Evolutionary conservation across 2,888 invertebrate genomes (phyloP).

Genomic region (Chrysina gloriosa): DNA sequence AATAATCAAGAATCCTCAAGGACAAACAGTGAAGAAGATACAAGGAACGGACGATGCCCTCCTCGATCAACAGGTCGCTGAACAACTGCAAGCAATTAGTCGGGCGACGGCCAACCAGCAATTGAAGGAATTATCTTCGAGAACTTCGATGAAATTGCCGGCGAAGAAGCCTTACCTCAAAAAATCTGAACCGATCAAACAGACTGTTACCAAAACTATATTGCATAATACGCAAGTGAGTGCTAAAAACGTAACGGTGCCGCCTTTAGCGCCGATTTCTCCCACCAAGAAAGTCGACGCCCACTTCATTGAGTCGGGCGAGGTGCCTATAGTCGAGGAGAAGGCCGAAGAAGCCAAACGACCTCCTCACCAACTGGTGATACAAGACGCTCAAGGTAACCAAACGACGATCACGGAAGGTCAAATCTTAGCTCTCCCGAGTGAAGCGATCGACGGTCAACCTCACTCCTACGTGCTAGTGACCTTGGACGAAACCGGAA

Average conservation of each 20-base stretch:
- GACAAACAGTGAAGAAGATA: conserved; percentile 61
- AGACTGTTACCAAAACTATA: conserved; percentile 6
- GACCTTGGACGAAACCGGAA: conserved; percentile 77
- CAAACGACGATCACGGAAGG: conserved; percentile 69
- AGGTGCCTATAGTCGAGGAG: conserved; percentile 30
- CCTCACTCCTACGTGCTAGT: conserved; percentile 80
- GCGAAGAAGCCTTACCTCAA: conserved; percentile 37
- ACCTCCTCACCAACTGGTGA: conserved; percentile 62
- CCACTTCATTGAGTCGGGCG: conserved; percentile 8
- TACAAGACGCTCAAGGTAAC: conserved; percentile 63
- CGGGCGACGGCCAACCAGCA: conserved; percentile 52
- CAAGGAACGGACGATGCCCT: conserved; percentile 59
- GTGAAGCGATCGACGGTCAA: conserved; percentile 78
- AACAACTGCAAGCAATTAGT: conserved; percentile 64
- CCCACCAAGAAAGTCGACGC: conserved; percentile 48
- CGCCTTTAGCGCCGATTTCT: conserved; percentile 57
- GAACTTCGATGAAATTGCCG: conserved; percentile 5
- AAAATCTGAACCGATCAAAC: conserved; percentile 21
- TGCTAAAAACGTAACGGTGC: conserved; percentile 37
- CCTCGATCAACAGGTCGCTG: conserved; percentile 61
- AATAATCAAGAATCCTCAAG: conserved; percentile 62
- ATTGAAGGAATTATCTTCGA: conserved; percentile 27
- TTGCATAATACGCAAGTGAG: conserved; percentile 21
- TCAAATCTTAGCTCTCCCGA: conserved; percentile 78
- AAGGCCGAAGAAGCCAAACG: conserved; percentile 52